Base-by-base conservation (phyloP, 2,888 invertebrate genomes). In the Polyommatus iphigenia region DNA sequence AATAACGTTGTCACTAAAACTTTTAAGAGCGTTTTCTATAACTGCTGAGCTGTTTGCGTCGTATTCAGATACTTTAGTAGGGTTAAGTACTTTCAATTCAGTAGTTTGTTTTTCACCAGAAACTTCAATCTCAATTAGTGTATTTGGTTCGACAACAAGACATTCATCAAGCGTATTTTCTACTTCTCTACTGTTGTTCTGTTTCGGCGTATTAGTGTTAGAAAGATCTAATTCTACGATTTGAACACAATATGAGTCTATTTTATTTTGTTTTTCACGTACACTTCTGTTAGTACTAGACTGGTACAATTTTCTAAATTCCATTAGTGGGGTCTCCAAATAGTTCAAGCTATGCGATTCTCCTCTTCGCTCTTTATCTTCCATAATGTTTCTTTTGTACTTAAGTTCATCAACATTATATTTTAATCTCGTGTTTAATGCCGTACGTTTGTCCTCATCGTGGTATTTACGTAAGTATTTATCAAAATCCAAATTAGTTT, bases 271-370 rank as follows among this genome's bases (percentile, higher is more conserved):
- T 73, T 73, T 73, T 46, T 41, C 2, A 46, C 6, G 41, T 73
- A 1, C 46, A 20, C 6, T 4, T 54, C 78, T 79, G 29, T 79
- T 50, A 76, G 83, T 85, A 8, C 81, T 82, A 0, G 86, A 82
- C 6, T 86, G 85, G 80, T 93, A 93, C 2, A 90, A 81, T 80
- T 90, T 91, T 77, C 93, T 87, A 76, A 94, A 93, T 76, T 93
- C 93, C 0, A 77, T 79, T 10, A 94, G 78, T 0, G 94, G 91
- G 18, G 89, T 90, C 80, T 91, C 91, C 46, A 93, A 82, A 79
- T 89, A 91, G 79, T 90, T 85, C 0, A 80, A 77, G 67, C 67
- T 67, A 67, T 29, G 67, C 5, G 29, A 67, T 29, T 67, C 29
- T 67, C 67, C 29, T 67, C 15, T 32, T 6, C 29, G 29, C 24